Evolutionary conservation across 2,888 invertebrate species (phyloP).

Genomic region (Meiosimyza decipiens): DNA sequence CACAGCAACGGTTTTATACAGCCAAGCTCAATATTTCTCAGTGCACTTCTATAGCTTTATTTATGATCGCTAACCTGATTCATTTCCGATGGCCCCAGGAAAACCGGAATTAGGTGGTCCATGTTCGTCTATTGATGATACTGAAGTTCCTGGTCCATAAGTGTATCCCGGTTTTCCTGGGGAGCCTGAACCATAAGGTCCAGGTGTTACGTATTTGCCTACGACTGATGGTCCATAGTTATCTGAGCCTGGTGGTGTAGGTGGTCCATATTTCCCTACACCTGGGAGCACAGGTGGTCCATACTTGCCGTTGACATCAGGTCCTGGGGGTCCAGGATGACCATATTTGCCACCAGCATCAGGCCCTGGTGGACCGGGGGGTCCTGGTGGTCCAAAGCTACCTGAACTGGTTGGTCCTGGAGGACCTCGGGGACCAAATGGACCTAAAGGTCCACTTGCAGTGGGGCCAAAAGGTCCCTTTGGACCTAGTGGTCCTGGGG

Average conservation of each 20-base stretch:
- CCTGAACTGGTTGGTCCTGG: constrained; percentile 34
- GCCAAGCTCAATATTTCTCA: constrained; percentile 43
- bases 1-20: constrained; percentile 1
- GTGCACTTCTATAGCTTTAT: background rate
- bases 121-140: background rate
- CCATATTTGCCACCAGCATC: constrained; percentile 29
- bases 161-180: background rate
- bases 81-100: constrained; percentile 60
- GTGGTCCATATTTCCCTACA: background rate
- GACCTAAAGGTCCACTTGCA: background rate
- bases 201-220: background rate
- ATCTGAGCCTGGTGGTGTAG: constrained; percentile 14
- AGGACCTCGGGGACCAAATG: constrained; percentile 35
- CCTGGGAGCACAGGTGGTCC: constrained; percentile 7
- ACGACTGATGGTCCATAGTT: background rate
- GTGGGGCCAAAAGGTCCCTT: background rate
- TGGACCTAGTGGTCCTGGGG: constrained; percentile 41
- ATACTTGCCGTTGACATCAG: background rate
- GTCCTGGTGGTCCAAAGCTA: constrained; percentile 33
- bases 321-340: constrained; percentile 4
- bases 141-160: background rate
- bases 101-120: constrained; percentile 54
- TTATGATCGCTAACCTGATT: constrained; percentile 59
- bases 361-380: constrained; percentile 32
- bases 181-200: background rate